Conservation (phyloP, 2,113 vertebrate genomes). For the Neolamprologus brichardi region DNA sequence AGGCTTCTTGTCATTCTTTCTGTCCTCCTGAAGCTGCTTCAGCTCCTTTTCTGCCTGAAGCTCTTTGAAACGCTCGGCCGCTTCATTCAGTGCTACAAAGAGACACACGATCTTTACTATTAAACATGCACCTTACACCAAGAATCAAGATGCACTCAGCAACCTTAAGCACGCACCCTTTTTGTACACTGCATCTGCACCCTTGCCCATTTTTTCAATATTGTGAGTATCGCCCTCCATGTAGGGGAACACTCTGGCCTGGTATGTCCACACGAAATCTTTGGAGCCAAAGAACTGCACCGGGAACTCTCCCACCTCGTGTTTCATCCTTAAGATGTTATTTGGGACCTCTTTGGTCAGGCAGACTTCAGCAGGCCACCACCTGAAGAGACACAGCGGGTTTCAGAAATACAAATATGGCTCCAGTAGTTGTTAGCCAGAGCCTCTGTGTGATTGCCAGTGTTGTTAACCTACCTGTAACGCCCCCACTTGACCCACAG, state of each 20-base stretch:
- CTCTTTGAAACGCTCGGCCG: slow-evolving; percentile 89
- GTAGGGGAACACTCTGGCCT: slow-evolving; percentile 95
- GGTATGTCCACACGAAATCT: slow-evolving; percentile 97
- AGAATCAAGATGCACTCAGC: not conserved
- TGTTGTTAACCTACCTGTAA: slow-evolving; percentile 78
- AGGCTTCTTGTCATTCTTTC: slow-evolving; percentile 96
- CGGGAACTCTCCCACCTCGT: slow-evolving; percentile 94
- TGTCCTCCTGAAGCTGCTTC: slow-evolving; percentile 92
- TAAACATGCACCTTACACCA: not conserved
- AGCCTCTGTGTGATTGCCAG: not conserved
- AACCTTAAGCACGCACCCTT: slow-evolving; percentile 73
- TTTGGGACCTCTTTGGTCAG: slow-evolving; percentile 87
- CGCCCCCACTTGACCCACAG: slow-evolving; percentile 98
- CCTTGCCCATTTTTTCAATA: slow-evolving; percentile 98
- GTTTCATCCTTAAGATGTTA: slow-evolving; percentile 92
- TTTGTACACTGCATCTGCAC: slow-evolving; percentile 91
- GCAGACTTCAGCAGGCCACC: slow-evolving; percentile 98
- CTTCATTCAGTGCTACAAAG: slow-evolving; percentile 83
- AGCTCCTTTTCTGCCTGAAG: slow-evolving; percentile 91
- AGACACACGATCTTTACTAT: not conserved
- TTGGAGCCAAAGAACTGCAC: slow-evolving; percentile 98
- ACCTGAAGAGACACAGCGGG: slow-evolving; percentile 66
- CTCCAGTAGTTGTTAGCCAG: not conserved
- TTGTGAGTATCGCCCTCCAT: slow-evolving; percentile 98
- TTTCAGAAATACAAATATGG: not conserved